Percentiles rank a stretch among this genome's conserved stretches.
These are phyloP conservation scores for Pycnomerus fuliginosus DNA, from an alignment of 2,888 invertebrate genomes.

Conservation along the genomic window DNA sequence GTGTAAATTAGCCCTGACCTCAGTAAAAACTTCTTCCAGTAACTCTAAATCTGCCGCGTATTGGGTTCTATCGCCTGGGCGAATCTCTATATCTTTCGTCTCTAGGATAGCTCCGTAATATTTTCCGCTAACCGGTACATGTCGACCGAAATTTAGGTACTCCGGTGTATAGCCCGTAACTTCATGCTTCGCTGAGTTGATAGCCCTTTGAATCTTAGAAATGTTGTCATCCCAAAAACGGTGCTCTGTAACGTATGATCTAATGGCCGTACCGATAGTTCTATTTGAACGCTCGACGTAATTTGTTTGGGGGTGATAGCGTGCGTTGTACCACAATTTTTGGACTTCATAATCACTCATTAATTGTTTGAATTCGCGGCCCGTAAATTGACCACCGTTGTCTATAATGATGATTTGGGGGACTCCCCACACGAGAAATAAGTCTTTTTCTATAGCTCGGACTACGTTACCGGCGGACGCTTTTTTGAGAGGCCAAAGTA, in stretches of 20 bases:
- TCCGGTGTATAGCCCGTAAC: not conserved
- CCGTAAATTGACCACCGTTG: not conserved
- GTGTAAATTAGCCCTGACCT: no score
- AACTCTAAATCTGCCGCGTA: not conserved
- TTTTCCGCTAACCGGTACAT: not conserved
- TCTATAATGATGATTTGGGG: slow-evolving; percentile 1
- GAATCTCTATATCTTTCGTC: not conserved
- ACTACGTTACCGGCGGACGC: not conserved
- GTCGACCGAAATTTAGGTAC: not conserved
- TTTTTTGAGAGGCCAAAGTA: not conserved
- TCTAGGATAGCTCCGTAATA: not conserved
- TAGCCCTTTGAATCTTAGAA: not conserved
- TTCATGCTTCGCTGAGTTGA: not conserved
- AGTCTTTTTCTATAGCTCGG: not conserved
- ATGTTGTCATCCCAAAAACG: not conserved
- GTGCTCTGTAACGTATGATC: not conserved
- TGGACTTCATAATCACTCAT: not conserved
- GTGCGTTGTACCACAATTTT: slow-evolving; percentile 1
- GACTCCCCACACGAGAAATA: no score
- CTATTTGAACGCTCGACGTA: slow-evolving; percentile 1
- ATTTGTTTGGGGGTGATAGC: not conserved
- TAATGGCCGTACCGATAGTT: slow-evolving; percentile 1
- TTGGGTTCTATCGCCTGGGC: not conserved
- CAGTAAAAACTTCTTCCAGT: no score
- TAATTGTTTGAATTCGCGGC: not conserved